A percentile compares a stretch with the other conserved stretches of the same genome.
phyloP scores from a whole-genome alignment of 2,113 vertebrate species.

The Diadophis punctatus region DNA sequence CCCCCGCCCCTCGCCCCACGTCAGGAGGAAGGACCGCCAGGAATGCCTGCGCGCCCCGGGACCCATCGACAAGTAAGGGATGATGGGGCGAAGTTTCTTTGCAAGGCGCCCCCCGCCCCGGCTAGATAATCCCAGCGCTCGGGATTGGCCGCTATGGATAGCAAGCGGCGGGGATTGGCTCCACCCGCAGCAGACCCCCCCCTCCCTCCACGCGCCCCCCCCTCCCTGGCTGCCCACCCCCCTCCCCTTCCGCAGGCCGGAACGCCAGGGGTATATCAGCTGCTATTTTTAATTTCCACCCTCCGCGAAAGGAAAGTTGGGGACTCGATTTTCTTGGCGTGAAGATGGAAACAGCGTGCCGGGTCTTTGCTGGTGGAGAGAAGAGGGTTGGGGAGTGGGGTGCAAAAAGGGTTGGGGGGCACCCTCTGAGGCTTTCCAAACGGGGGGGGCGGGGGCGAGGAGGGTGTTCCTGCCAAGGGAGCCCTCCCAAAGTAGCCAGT shows the following conservation, averaged over 20 bases:
- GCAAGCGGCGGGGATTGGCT: not conserved
- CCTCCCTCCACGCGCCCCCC: too few species aligned
- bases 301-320: constrained; percentile 33
- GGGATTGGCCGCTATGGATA: constrained; percentile 29
- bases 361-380: not conserved
- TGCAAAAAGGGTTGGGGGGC: not conserved
- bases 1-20: constrained; percentile 62
- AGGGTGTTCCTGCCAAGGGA: not conserved
- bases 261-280: constrained; percentile 2
- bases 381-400: not conserved
- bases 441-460: too few species aligned
- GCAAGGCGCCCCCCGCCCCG: constrained; percentile 37
- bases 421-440: not conserved
- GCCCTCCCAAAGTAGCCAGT: not conserved
- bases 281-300: constrained; percentile 73
- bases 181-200: not conserved
- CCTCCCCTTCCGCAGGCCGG: not conserved
- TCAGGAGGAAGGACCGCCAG: constrained; percentile 78
- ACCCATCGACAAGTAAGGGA: constrained; percentile 68
- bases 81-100: constrained; percentile 57
- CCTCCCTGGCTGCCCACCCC: not conserved
- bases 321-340: not conserved
- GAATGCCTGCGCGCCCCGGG: constrained; percentile 75
- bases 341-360: not conserved
- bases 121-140: constrained; percentile 52